These are phyloP conservation scores for Bucorvus abyssinicus DNA, from an alignment of 2,797 vertebrate genomes.

Conservation along the genomic window DNA sequence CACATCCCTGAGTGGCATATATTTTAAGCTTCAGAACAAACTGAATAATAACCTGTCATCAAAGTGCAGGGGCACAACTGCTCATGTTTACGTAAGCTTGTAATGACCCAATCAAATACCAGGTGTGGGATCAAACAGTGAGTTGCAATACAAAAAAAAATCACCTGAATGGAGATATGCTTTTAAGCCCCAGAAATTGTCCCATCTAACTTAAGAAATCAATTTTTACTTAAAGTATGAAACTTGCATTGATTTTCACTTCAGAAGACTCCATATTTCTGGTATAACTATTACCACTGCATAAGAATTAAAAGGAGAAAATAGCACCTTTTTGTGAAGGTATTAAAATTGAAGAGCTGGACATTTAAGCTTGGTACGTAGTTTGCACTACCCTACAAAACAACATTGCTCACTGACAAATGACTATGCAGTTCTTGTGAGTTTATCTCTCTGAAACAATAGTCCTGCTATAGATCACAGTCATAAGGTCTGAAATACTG, in stretches of 20 bases:
- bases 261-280: conserved; percentile 54
- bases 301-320: conserved; percentile 58
- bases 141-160: background rate
- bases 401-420: conserved; percentile 65
- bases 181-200: conserved; percentile 52
- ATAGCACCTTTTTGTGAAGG: conserved; percentile 52
- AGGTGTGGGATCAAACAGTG: background rate
- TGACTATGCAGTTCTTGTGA: conserved; percentile 57
- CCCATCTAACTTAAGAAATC: conserved; percentile 56
- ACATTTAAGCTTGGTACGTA: background rate
- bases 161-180: background rate
- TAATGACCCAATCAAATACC: background rate
- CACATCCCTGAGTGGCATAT: too few species aligned
- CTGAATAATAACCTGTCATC: background rate
- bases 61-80: background rate
- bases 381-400: conserved; percentile 56
- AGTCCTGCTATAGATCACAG: conserved; percentile 61
- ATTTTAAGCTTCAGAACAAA: background rate
- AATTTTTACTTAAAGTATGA: conserved; percentile 62
- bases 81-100: background rate
- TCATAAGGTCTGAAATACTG: conserved; percentile 53
- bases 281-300: conserved; percentile 50
- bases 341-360: conserved; percentile 46
- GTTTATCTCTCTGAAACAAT: conserved; percentile 65
- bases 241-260: conserved; percentile 56